phyloP scores from a whole-genome alignment of 2,888 invertebrate species.

The Meteorus cinctellus region DNA sequence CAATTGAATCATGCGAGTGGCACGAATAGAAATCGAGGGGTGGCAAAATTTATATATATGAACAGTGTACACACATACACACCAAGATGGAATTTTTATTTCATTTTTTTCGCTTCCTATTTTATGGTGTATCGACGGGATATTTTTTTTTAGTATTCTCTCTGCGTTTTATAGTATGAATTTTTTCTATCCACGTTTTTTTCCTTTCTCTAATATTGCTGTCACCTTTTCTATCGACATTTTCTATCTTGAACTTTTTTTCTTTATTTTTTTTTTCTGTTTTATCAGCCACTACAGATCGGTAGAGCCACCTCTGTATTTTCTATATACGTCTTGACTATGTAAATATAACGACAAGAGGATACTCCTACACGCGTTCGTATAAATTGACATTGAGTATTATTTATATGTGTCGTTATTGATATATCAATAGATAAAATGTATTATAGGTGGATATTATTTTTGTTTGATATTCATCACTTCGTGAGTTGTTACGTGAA shows the following conservation, averaged over 20 bases:
- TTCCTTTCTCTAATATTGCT: background rate
- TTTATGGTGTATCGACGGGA: background rate
- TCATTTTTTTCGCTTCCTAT: background rate
- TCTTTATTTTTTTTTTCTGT: background rate
- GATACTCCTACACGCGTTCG: slow-evolving; percentile 2
- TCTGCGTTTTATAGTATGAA: background rate
- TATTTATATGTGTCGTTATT: background rate
- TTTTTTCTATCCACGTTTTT: background rate
- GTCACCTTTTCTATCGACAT: slow-evolving; percentile 1
- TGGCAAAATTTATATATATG: slow-evolving; percentile 8
- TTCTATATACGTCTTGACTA: slow-evolving; percentile 8
- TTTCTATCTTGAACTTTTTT: background rate
- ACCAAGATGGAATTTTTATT: background rate
- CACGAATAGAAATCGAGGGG: slow-evolving; percentile 25
- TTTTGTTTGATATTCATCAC: background rate
- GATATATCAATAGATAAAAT: slow-evolving; percentile 1
- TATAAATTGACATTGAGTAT: slow-evolving; percentile 1
- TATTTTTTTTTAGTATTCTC: background rate
- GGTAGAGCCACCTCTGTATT: background rate
- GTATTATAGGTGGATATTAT: background rate
- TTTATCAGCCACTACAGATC: background rate
- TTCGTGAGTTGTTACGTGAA: too few relatives aligned
- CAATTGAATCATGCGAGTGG: slow-evolving; percentile 60
- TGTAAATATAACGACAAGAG: slow-evolving; percentile 1
- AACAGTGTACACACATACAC: background rate